Conservation (phyloP, 64 coral and sea anemone genomes). For the Stichodactyla mertensii region DNA sequence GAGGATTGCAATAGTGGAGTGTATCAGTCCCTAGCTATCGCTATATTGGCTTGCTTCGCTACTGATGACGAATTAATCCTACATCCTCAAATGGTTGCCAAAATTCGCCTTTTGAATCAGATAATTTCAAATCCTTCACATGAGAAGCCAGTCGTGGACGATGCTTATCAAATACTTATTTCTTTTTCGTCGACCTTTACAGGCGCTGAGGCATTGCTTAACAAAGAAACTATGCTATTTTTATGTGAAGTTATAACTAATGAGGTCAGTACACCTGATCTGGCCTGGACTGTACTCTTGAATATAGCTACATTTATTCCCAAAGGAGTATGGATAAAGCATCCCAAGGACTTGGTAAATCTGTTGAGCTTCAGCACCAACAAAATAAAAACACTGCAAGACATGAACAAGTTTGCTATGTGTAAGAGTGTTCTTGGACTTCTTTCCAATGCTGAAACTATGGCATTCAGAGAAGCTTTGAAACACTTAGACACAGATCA, state of each 20-base stretch:
- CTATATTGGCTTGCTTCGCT: conserved; percentile 84
- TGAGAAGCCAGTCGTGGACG: conserved; percentile 2
- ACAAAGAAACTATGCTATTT: conserved; percentile 16
- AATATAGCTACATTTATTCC: background rate
- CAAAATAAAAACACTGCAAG: conserved; percentile 51
- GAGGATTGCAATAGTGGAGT: conserved; percentile 42
- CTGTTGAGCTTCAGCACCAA: conserved; percentile 21
- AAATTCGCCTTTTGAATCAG: conserved; percentile 51
- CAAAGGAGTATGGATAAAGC: conserved; percentile 32
- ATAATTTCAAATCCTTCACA: conserved; percentile 20
- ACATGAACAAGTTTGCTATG: conserved; percentile 60
- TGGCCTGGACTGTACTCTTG: background rate
- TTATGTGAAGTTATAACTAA: conserved; percentile 27
- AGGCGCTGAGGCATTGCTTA: conserved; percentile 48
- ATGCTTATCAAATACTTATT: conserved; percentile 55
- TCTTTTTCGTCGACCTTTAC: conserved; percentile 32
- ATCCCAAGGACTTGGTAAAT: conserved; percentile 39
- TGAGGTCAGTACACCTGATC: background rate
- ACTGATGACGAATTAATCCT: conserved; percentile 61
- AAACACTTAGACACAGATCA: background rate
- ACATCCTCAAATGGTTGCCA: conserved; percentile 67
- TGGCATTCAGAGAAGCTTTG: conserved; percentile 21
- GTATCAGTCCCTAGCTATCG: conserved; percentile 67
- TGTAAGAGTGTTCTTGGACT: conserved; percentile 53
- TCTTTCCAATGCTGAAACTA: conserved; percentile 33